These are phyloP conservation scores for Athene cunicularia DNA, from an alignment of 2,113 vertebrate species.

Conservation along the genomic window DNA sequence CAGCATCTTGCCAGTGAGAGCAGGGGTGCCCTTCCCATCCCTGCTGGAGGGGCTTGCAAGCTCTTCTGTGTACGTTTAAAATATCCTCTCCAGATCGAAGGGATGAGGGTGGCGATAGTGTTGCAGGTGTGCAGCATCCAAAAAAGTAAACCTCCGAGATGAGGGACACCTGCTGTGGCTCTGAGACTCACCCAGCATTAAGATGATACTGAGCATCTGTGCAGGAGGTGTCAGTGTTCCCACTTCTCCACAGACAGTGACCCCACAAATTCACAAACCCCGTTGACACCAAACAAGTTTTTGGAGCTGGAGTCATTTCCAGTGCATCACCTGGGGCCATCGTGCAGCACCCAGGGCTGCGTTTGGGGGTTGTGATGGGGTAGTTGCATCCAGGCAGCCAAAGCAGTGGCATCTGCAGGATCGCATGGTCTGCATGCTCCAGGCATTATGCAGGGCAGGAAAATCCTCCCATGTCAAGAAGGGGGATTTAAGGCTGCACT, in stretches of 20 bases:
- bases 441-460: fast-evolving
- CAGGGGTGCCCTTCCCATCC: background rate
- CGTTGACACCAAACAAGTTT: fast-evolving
- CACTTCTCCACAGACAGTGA: background rate
- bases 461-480: background rate
- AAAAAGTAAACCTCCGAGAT: background rate
- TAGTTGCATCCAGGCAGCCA: background rate
- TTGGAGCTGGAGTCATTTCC: background rate
- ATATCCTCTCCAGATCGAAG: background rate
- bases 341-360: background rate
- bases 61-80: background rate
- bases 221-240: background rate
- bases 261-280: background rate
- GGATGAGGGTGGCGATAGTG: background rate
- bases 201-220: background rate
- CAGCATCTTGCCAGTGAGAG: fast-evolving
- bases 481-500: background rate
- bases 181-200: fast-evolving
- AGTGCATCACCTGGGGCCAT: fast-evolving
- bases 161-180: background rate
- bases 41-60: too few relatives aligned
- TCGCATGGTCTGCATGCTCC: background rate
- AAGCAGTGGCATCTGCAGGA: background rate
- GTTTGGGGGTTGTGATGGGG: fast-evolving
- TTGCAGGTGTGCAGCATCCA: background rate